phyloP scores from a whole-genome alignment of 2,888 invertebrate genomes.

The Leptopilina myrica region DNA sequence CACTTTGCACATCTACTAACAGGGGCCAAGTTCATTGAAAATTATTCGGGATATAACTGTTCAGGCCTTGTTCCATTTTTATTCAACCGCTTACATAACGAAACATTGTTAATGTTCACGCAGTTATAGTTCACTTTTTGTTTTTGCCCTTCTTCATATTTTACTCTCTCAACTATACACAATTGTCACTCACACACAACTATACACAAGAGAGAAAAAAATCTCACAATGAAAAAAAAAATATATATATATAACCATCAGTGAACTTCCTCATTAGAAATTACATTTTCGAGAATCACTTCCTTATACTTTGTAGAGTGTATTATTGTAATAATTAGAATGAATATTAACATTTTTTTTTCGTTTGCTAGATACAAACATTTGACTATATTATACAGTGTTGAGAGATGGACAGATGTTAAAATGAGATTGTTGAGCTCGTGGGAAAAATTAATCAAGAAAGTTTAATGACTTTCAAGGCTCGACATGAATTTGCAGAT shows the following conservation, averaged over 20 bases:
- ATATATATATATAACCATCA: background rate
- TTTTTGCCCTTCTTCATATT: background rate
- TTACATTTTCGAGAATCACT: constrained; percentile 3
- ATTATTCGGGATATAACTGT: constrained; percentile 35
- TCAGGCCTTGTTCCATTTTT: constrained; percentile 5
- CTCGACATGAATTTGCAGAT: constrained; percentile 12
- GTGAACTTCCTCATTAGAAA: constrained; percentile 4
- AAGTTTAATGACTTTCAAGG: background rate
- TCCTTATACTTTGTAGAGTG: background rate
- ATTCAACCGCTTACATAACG: constrained; percentile 1
- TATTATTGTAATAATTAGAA: background rate
- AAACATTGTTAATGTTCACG: background rate
- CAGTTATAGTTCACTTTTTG: constrained; percentile 1
- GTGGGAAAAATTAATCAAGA: constrained; percentile 17
- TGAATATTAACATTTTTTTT: no score
- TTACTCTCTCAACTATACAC: background rate
- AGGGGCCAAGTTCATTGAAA: constrained; percentile 30
- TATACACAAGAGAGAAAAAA: background rate
- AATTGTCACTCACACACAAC: background rate
- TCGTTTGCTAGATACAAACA: background rate
- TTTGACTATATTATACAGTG: background rate
- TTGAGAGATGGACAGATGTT: background rate
- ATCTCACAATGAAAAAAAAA: background rate
- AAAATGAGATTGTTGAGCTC: constrained; percentile 1
- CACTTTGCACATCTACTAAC: constrained; percentile 5